These are phyloP conservation scores for Calliphora vicina DNA, from an alignment of 1,140 invertebrate species.

Conservation along the genomic window DNA sequence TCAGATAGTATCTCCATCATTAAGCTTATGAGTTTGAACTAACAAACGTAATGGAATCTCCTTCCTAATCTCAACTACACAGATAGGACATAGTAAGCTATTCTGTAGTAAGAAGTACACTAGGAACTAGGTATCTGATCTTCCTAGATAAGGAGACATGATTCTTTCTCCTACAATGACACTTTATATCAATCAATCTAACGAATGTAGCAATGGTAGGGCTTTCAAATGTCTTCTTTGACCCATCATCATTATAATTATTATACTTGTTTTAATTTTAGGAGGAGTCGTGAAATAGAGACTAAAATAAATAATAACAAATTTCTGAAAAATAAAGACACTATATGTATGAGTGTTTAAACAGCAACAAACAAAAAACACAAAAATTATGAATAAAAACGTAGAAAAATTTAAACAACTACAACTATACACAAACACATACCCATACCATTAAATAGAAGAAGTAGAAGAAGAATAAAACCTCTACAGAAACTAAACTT, in stretches of 20 bases:
- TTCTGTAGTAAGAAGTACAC: too few relatives aligned
- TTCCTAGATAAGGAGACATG: too few relatives aligned
- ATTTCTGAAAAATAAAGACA: not conserved
- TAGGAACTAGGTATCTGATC: too few relatives aligned
- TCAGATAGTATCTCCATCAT: too few relatives aligned
- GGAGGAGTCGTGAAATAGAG: constrained; percentile 12
- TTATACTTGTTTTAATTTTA: constrained; percentile 3
- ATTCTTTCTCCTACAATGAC: too few relatives aligned
- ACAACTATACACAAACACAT: not conserved
- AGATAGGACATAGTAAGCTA: too few relatives aligned
- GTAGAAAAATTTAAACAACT: not conserved
- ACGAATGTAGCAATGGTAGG: not conserved
- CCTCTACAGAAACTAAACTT: not conserved
- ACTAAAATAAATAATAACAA: constrained; percentile 17
- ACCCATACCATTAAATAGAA: not conserved
- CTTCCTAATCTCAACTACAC: too few relatives aligned
- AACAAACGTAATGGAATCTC: too few relatives aligned
- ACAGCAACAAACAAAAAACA: not conserved
- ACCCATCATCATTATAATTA: not conserved
- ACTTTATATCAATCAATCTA: too few relatives aligned
- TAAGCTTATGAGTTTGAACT: too few relatives aligned
- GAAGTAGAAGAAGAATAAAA: not conserved
- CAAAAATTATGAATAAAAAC: not conserved
- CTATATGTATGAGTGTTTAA: not conserved
- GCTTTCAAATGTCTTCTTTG: not conserved